Evolutionary conservation across 2,888 invertebrate genomes (phyloP).

Genomic region (Leptinotarsa peninsularis): DNA sequence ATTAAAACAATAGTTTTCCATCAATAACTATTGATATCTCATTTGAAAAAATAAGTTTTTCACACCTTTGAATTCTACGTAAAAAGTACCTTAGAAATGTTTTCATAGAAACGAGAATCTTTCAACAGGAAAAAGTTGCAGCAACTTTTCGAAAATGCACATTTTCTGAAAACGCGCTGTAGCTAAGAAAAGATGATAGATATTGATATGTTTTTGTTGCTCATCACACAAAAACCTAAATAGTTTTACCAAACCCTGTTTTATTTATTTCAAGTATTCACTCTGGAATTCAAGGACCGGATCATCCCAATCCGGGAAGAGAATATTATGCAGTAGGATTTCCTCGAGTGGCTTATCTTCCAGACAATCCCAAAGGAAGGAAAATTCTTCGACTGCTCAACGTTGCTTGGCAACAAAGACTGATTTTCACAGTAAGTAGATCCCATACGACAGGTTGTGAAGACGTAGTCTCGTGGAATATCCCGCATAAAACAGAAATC

Average conservation of each 20-base stretch:
- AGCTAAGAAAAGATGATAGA: no score
- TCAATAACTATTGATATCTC: no score
- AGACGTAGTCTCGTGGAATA: constrained; percentile 93
- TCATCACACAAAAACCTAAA: neutral
- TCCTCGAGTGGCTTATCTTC: constrained; percentile 84
- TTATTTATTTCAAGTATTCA: constrained; percentile 75
- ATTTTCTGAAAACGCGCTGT: no score
- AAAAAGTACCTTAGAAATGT: no score
- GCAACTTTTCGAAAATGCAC: no score
- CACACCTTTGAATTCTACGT: no score
- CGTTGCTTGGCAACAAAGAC: constrained; percentile 84
- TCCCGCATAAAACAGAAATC: constrained; percentile 86
- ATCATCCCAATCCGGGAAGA: constrained; percentile 84
- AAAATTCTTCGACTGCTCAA: constrained; percentile 81
- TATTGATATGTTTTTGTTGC: neutral
- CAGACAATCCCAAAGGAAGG: constrained; percentile 84
- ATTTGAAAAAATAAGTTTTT: no score
- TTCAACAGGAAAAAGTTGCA: no score
- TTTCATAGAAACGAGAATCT: no score
- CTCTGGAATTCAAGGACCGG: constrained; percentile 84
- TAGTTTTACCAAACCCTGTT: neutral
- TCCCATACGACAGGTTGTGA: constrained; percentile 91
- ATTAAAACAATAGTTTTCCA: no score
- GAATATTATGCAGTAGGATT: constrained; percentile 92
- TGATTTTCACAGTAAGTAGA: constrained; percentile 87